A percentile compares a stretch with the other conserved stretches of the same genome.
Conservation (phyloP, 2,113 vertebrate species). For the Lonchura striata region DNA sequence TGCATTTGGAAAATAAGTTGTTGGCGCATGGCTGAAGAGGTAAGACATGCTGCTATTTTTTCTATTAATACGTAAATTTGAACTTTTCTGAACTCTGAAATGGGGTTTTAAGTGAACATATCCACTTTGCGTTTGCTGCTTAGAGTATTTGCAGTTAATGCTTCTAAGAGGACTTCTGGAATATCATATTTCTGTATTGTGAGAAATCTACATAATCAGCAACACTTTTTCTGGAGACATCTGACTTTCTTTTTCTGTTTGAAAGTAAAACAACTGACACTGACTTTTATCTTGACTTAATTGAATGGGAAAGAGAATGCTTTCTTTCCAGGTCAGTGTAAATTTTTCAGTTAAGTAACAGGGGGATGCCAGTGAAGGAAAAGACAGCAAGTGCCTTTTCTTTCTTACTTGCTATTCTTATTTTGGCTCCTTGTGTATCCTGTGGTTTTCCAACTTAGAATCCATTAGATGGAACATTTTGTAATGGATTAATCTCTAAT, state of each 20-base stretch:
- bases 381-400: too few species aligned
- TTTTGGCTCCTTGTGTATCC: not conserved
- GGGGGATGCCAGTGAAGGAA: not conserved
- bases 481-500: not conserved
- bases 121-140: not conserved
- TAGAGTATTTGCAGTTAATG: not conserved
- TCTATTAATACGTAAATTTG: not conserved
- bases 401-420: not conserved
- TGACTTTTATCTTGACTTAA: not conserved
- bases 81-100: not conserved
- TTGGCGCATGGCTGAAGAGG: slow-evolving; percentile 97
- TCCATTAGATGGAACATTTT: not conserved
- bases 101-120: not conserved
- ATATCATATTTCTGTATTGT: not conserved
- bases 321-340: not conserved
- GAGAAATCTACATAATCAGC: not conserved
- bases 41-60: slow-evolving; percentile 61
- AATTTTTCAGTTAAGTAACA: not conserved
- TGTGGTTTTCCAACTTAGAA: not conserved
- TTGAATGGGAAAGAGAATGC: not conserved
- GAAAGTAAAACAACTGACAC: not conserved
- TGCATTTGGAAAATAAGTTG: slow-evolving; percentile 95
- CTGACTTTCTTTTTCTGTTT: not conserved
- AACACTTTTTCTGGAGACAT: not conserved
- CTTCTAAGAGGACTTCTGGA: not conserved